Percentiles rank a stretch among this genome's conserved stretches.
Evolutionary conservation across 2,888 invertebrate genomes (phyloP).

Genomic region (Polydrusus pterygomalis): DNA sequence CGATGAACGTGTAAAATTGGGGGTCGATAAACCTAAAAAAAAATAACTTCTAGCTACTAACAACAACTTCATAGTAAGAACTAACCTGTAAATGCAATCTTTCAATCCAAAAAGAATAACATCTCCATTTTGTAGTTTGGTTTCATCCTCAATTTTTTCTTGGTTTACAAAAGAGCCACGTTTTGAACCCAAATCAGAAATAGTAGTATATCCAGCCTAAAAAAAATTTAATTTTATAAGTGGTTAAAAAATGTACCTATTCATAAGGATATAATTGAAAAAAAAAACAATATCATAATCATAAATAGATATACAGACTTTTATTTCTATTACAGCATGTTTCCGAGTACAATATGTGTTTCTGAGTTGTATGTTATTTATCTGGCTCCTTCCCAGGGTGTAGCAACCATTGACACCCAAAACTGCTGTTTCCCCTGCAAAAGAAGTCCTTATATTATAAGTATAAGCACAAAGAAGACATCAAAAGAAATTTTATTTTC

Average conservation of each 20-base stretch:
- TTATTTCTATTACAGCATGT: slow-evolving; percentile 30
- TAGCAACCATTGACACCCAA: slow-evolving; percentile 20
- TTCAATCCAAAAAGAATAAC: slow-evolving; percentile 27
- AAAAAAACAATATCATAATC: too few relatives aligned
- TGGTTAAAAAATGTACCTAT: not conserved
- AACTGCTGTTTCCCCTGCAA: slow-evolving; percentile 27
- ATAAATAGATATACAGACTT: slow-evolving; percentile 8
- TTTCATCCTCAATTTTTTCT: not conserved
- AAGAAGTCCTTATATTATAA: not conserved
- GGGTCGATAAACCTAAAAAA: slow-evolving; percentile 30
- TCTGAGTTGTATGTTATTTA: not conserved
- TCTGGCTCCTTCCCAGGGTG: slow-evolving; percentile 12
- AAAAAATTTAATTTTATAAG: not conserved
- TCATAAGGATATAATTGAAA: not conserved
- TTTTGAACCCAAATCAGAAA: slow-evolving; percentile 22
- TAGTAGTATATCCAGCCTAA: slow-evolving; percentile 17
- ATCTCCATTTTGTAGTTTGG: slow-evolving; percentile 18
- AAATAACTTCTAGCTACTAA: too few relatives aligned
- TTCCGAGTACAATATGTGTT: slow-evolving; percentile 16
- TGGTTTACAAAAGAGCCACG: slow-evolving; percentile 32
- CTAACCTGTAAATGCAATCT: slow-evolving; percentile 28
- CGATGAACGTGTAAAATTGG: slow-evolving; percentile 17
- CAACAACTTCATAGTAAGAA: not conserved
- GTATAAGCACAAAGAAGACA: not conserved
- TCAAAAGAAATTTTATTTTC: too few relatives aligned